phyloP scores from a whole-genome alignment of 23 tunicate genomes.

The Trididemnum miniatum region DNA sequence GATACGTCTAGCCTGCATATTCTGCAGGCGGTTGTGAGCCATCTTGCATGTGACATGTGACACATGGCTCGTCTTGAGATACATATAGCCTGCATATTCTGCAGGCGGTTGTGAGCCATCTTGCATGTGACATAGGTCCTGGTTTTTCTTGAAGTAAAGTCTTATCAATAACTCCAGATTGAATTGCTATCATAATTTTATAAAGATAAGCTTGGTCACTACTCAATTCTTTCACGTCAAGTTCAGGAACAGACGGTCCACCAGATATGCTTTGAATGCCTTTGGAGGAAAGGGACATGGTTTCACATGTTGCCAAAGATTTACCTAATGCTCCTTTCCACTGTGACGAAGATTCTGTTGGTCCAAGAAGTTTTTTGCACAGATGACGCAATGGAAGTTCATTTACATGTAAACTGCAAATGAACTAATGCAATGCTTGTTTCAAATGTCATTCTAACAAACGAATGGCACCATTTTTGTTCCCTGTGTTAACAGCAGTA shows the following conservation, averaged over 20 bases:
- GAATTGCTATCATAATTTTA: neutral
- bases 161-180: neutral
- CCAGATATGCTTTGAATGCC: neutral
- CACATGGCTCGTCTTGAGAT: neutral
- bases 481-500: neutral
- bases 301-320: neutral
- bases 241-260: neutral
- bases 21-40: constrained; percentile 2
- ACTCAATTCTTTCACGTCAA: neutral
- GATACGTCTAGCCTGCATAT: neutral
- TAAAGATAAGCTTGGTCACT: neutral
- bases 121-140: neutral
- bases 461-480: neutral
- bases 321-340: neutral
- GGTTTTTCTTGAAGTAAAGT: neutral
- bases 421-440: neutral
- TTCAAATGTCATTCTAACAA: neutral
- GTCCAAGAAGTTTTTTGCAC: neutral
- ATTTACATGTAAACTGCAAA: neutral
- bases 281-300: neutral
- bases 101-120: constrained; percentile 2
- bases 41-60: neutral
- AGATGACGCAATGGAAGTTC: neutral
- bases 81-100: neutral
- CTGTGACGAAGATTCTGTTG: neutral